Evolutionary conservation across 1,140 invertebrate genomes (phyloP).

Genomic region (Musca domestica): DNA sequence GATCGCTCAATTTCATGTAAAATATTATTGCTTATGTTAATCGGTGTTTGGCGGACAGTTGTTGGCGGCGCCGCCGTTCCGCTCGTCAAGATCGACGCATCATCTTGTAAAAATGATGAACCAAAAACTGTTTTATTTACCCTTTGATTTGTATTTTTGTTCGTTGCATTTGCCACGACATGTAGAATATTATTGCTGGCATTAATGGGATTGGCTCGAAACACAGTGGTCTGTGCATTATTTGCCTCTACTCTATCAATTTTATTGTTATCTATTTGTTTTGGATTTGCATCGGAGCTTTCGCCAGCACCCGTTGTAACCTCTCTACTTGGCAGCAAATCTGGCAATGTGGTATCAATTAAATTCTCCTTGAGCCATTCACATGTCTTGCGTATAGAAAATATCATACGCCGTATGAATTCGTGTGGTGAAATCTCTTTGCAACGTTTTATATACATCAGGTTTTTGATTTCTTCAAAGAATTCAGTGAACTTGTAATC

Average conservation of each 20-base stretch:
- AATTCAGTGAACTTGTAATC: constrained; percentile 43
- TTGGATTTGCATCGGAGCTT: not conserved
- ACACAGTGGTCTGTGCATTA: constrained; percentile 37
- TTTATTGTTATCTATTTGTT: not conserved
- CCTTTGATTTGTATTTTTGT: constrained; percentile 3
- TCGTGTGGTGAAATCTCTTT: constrained; percentile 50
- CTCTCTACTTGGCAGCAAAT: constrained; percentile 21
- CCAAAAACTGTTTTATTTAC: constrained; percentile 5
- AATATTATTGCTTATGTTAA: constrained; percentile 45
- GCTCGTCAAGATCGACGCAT: not conserved
- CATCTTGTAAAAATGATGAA: constrained; percentile 4
- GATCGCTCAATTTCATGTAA: constrained; percentile 46
- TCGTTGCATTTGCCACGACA: constrained; percentile 23
- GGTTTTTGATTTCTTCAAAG: constrained; percentile 36
- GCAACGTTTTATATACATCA: constrained; percentile 39
- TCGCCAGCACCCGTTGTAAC: not conserved
- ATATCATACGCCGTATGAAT: constrained; percentile 49
- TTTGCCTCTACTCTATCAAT: not conserved
- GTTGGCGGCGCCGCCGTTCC: not conserved
- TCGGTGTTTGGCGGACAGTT: constrained; percentile 25
- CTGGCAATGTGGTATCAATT: constrained; percentile 26
- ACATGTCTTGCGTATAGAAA: constrained; percentile 45
- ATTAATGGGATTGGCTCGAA: constrained; percentile 35
- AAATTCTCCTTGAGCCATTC: constrained; percentile 37
- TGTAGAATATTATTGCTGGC: constrained; percentile 45